phyloP scores from a whole-genome alignment of 2,797 vertebrate genomes.

The Hyperoplus lanceolatus region DNA sequence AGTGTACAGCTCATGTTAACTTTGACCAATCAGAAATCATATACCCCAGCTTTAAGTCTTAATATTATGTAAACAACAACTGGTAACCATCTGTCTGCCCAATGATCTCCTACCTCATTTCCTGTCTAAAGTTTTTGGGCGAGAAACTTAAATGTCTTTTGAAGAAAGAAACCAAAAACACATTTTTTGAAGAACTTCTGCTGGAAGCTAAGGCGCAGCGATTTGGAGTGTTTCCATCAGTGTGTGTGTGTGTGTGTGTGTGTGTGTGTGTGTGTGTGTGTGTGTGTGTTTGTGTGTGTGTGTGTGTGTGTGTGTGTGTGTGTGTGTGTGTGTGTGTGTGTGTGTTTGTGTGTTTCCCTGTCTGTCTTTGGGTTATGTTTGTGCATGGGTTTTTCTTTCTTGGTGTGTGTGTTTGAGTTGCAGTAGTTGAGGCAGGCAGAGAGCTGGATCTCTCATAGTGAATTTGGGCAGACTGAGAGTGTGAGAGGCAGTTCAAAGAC shows the following conservation, averaged over 20 bases:
- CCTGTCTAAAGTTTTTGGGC: slow-evolving; percentile 31
- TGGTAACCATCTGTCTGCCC: neutral
- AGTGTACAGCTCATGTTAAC: too few species aligned
- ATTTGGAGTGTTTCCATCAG: slow-evolving; percentile 38
- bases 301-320: slow-evolving; percentile 30
- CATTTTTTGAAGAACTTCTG: slow-evolving; percentile 63
- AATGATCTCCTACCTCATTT: slow-evolving; percentile 27
- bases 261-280: slow-evolving; percentile 34
- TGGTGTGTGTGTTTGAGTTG: slow-evolving; percentile 73
- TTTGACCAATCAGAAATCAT: too few species aligned
- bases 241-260: slow-evolving; percentile 41
- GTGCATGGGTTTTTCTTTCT: slow-evolving; percentile 60
- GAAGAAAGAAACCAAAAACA: slow-evolving; percentile 44
- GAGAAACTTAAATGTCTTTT: slow-evolving; percentile 25
- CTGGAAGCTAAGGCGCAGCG: slow-evolving; percentile 40
- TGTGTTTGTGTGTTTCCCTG: slow-evolving; percentile 27
- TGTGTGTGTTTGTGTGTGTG: slow-evolving; percentile 40
- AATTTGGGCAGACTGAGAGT: slow-evolving; percentile 83
- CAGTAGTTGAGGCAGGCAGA: slow-evolving; percentile 77
- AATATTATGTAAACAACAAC: neutral
- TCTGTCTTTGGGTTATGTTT: slow-evolving; percentile 42
- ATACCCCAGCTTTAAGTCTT: too few species aligned
- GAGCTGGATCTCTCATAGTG: slow-evolving; percentile 80
- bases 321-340: slow-evolving; percentile 43
- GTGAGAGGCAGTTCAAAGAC: slow-evolving; percentile 85